Percentiles rank a stretch among this genome's conserved stretches.
These are phyloP conservation scores for Sitobion miscanthi DNA, from an alignment of 1,140 invertebrate species.

Conservation along the genomic window DNA sequence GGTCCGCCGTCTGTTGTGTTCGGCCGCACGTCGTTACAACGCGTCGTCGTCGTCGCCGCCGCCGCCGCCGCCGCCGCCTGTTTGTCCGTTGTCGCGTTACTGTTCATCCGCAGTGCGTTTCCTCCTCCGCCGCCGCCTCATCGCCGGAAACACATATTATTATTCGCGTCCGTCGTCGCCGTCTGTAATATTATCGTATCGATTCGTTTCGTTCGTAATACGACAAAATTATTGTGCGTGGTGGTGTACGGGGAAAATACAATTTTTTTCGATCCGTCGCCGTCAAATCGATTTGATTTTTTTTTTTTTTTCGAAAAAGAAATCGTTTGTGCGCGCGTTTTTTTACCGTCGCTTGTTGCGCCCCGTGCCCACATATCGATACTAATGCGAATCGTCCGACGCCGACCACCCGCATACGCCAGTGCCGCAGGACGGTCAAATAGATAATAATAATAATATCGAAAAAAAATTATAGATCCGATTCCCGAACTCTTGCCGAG, in stretches of 20 bases:
- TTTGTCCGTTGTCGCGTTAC: neutral
- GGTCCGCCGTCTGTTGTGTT: conserved; percentile 54
- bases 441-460: too few relatives aligned
- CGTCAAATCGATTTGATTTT: too few relatives aligned
- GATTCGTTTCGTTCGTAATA: neutral
- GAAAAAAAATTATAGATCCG: neutral
- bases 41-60: neutral
- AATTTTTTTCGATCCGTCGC: neutral
- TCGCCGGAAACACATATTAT: neutral
- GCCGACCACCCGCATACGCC: neutral
- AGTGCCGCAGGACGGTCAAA: neutral
- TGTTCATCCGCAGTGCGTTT: neutral
- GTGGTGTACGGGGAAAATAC: neutral
- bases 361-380: neutral
- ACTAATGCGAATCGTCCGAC: neutral
- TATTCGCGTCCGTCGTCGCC: neutral
- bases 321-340: neutral
- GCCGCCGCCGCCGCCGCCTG: neutral
- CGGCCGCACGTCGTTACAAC: conserved; percentile 22
- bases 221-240: neutral
- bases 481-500: neutral
- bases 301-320: neutral
- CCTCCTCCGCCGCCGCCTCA: neutral
- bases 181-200: neutral
- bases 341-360: neutral